Evolutionary conservation across 2,888 invertebrate genomes (phyloP), one percentile per base, ranked within the genome.

Genomic region (Phragmatobia fuliginosa): DNA sequence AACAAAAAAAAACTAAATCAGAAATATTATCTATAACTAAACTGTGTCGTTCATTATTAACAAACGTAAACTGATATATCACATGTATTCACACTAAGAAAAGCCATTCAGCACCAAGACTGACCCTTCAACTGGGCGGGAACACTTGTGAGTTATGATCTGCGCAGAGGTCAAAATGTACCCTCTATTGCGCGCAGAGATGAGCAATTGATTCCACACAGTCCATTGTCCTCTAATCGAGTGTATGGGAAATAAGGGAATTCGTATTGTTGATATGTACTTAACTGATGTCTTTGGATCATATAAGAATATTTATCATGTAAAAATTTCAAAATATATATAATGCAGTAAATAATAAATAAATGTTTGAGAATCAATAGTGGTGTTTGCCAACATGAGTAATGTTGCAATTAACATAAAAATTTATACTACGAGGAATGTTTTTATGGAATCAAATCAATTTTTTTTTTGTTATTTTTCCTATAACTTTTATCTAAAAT

Each of bases 181-280:
- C 65, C 74, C 74, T 72, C 77, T 69, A 82, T 84, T 84, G 84
- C 84, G 84, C 84, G 64, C 76, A 72, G 52, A 73, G 76, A 80
- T 80, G 68, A 75, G 81, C 82, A 75, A 85, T 85, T 85, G 83
- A 83, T 83, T 77, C 77, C 81, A 79, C 66, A 74, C 81, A 75
- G 71, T 62, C 65, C 75, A 83, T 83, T 80, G 84, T 81, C 67
- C 66, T 72, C 66, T 71, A 66, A 77, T 58, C 6, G 49, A 45
- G 65, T 58, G 58, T 56, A 31, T 25, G 25, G 41, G 38, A 61
- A n/a, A n/a, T 69, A 18, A 11, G 62, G 59, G 49, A 21, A 64
- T 49, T 31, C 52, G 64, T 68, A 49, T 36, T 56, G 65, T 36
- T 18, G 25, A 56, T 65, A 56, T 63, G 45, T 56, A 56, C 49